Base-by-base conservation (phyloP, 1,140 invertebrate genomes). In the Odontomachus brunneus region DNA sequence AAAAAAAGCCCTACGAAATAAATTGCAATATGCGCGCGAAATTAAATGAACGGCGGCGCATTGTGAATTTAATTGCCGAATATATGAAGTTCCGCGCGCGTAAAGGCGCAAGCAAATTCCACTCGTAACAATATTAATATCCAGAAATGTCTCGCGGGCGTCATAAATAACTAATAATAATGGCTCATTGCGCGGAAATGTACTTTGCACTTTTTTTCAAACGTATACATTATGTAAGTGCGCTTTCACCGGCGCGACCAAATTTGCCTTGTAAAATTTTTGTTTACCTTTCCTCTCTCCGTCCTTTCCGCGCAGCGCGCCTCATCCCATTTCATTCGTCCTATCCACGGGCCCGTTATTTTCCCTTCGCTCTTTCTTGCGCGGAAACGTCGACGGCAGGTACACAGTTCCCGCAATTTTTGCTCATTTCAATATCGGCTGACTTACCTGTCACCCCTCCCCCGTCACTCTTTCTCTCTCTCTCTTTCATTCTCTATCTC, bases 241-340 rank as follows among this genome's bases (percentile, higher is more conserved):
- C 82, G 75, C 66, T 73, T 55, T 84, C 38, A 51, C 63, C 65
- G 49, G 60, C 65, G 71, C 83, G 82, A 87, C 88, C 66, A 87
- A 88, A 89, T 89, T 89, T 89, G 87, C 87, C 88, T 87, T 88
- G 83, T 82, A 85, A 87, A 87, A 85, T 87, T 83, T 83, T 85
- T 74, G 75, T 80, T 69, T 74, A 74, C 63, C 53, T 83, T 57
- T 44, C 59, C 78, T 67, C 59, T n/a, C 55, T 49, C 73, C n/a
- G n/a, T n/a, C n/a, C 59, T 15, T 33, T 63, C 71, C 22, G 33
- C 24, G 51, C 44, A 49, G 60, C 53, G 62, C 76, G 51, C 76
- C 51, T 82, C 19, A 74, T 74, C 26, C n/a, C 48, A 12, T 74
- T 60, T 74, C 55, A 22, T 17, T 73, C 75, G 17, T 71, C 57